Evolutionary conservation across 2,113 vertebrate species (phyloP).

Genomic region (Benitochromis conjunctus): DNA sequence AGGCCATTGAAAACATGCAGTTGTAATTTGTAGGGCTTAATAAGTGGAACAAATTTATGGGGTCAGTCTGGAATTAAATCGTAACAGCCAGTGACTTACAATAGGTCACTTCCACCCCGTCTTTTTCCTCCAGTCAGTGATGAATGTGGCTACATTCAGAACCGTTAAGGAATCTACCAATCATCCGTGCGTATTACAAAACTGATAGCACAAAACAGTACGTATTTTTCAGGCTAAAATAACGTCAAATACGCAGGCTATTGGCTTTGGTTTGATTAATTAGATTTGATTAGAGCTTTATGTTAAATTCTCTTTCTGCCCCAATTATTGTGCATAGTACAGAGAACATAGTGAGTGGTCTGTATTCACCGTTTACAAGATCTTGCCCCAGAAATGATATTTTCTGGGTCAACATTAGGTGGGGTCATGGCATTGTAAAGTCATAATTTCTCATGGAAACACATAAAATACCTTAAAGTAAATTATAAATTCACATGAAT

Average conservation of each 20-base stretch:
- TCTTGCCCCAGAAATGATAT: neutral
- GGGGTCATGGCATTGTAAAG: neutral
- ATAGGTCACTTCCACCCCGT: neutral
- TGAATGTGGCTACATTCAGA: neutral
- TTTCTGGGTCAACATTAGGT: accelerated
- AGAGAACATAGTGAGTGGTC: neutral
- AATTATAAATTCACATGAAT: neutral
- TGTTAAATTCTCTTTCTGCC: neutral
- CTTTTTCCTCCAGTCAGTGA: neutral
- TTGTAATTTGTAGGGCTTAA: conserved; percentile 12
- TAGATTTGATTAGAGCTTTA: neutral
- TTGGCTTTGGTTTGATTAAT: neutral
- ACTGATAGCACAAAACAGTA: neutral
- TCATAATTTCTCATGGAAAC: neutral
- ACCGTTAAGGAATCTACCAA: neutral
- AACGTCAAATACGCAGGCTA: neutral
- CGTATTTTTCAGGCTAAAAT: neutral
- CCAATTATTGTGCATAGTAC: neutral
- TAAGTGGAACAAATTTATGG: conserved; percentile 22
- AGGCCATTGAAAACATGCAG: neutral
- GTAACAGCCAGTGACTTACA: conserved; percentile 1
- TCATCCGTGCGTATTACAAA: neutral
- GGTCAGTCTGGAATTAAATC: conserved; percentile 36
- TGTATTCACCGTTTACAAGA: neutral
- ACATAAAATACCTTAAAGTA: neutral